Base-by-base conservation (phyloP, 2,113 vertebrate species). In the Ploceus nigricollis region DNA sequence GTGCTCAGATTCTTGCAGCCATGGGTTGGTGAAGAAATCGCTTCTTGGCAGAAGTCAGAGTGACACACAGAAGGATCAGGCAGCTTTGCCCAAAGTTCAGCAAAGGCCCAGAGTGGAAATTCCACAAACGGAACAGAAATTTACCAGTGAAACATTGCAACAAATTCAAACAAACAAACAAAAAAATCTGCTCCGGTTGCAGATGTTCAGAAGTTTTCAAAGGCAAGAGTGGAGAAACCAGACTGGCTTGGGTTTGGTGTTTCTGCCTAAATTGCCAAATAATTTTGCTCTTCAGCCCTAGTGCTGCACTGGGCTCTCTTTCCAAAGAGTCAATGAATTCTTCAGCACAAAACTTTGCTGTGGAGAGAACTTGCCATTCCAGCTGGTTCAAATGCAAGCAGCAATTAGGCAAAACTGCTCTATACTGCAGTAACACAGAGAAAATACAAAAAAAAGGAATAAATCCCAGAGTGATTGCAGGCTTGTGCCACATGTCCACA, bases 401-500 rank as follows among this genome's bases (percentile, higher is more conserved):
- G 44, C 33, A 50, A 66, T 77, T 4, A 53, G 37, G 14, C 5
- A 53, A 35, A 63, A 78, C 39, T 47, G 33, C 30, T 69, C 66
- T 11, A 3, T 2, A 13, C 16, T 33, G 31, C 31, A 89, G 16
- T 20, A 39, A 35, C 53, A 65, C 9, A 13, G 50, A 31, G 18
- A 70, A 91, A 73, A 89, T 1, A 7, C 10, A 53, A 12, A 33
- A 44, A 27, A 37, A 40, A 21, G 7, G 19, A 50, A 57, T 30
- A 75, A 58, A 87, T 27, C 9, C 24, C 37, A n/a, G 28, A 57
- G 13, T 4, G 15, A 65, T 31, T 64, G 16, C 40, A 93, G 61
- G n/a, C n/a, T 10, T 47, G 3, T 3, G 33, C 10, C 37, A n/a
- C 5, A 8, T 0, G 4, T 9, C 11, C 39, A 27, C 5, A 27